Evolutionary conservation across 1,140 invertebrate genomes (phyloP).

Genomic region (Drosophila sturtevanti): DNA sequence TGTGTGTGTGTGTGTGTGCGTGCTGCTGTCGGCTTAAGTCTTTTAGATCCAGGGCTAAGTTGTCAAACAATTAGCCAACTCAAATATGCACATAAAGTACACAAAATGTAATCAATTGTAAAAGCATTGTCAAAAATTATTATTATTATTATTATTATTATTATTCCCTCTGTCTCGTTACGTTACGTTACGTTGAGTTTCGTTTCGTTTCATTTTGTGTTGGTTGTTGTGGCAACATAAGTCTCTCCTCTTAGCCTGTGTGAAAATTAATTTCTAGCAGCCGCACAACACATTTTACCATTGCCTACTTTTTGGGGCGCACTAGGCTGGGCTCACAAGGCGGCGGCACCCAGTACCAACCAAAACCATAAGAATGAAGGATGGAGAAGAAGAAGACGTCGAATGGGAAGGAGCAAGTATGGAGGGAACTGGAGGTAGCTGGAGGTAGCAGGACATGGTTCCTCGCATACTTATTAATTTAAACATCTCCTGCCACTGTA

Average conservation of each 20-base stretch:
- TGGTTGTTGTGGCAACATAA: constrained; percentile 47
- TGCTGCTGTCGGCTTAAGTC: neutral
- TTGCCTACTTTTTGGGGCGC: constrained; percentile 53
- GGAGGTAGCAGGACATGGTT: constrained; percentile 4
- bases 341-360: too few species aligned
- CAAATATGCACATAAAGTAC: constrained; percentile 13
- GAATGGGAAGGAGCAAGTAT: too few species aligned
- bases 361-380: too few species aligned
- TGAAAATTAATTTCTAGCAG: constrained; percentile 61
- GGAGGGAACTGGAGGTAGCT: too few species aligned
- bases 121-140: constrained; percentile 6
- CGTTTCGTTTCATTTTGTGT: constrained; percentile 10
- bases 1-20: neutral
- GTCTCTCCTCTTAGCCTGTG: constrained; percentile 6
- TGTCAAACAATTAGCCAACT: constrained; percentile 12
- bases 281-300: constrained; percentile 37
- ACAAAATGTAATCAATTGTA: constrained; percentile 15
- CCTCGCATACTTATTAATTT: constrained; percentile 44
- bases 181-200: neutral
- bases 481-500: constrained; percentile 14
- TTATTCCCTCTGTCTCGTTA: neutral
- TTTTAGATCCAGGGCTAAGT: constrained; percentile 4
- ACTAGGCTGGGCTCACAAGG: too few species aligned
- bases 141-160: constrained; percentile 9
- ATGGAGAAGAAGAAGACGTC: too few species aligned